A percentile compares a stretch with the other conserved stretches of the same genome.
These are phyloP conservation scores for Apogon talboti DNA, from an alignment of 2,797 vertebrate genomes.

Conservation along the genomic window DNA sequence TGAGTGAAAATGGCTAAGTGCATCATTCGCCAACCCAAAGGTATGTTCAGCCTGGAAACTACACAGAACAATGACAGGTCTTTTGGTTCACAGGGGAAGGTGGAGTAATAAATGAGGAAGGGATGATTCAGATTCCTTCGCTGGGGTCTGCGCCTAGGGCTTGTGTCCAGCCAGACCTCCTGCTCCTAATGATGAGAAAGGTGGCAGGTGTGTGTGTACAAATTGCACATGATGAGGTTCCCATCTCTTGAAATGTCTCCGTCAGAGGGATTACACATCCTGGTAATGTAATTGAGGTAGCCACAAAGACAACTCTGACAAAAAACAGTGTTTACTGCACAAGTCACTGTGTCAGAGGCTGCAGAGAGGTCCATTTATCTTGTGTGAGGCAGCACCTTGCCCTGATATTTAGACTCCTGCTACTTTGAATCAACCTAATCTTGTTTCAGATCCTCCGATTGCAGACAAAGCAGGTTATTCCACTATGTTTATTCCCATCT, in stretches of 20 bases:
- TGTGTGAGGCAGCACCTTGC: slow-evolving; percentile 55
- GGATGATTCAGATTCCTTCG: slow-evolving; percentile 38
- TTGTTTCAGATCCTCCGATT: slow-evolving; percentile 57
- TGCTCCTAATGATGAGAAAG: slow-evolving; percentile 74
- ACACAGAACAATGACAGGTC: slow-evolving; percentile 55
- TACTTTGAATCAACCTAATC: slow-evolving; percentile 73
- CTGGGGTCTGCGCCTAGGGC: slow-evolving; percentile 20
- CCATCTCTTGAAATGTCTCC: slow-evolving; percentile 67
- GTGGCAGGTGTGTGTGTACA: slow-evolving; percentile 68
- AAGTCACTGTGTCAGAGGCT: slow-evolving; percentile 71
- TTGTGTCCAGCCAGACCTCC: slow-evolving; percentile 47
- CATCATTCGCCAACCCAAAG: slow-evolving; percentile 37
- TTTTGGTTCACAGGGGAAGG: slow-evolving; percentile 19
- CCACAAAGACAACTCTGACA: slow-evolving; percentile 73
- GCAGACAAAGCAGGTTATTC: slow-evolving; percentile 57
- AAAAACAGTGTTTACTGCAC: slow-evolving; percentile 73
- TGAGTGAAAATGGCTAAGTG: slow-evolving; percentile 23
- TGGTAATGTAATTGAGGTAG: slow-evolving; percentile 76
- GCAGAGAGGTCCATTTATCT: slow-evolving; percentile 69
- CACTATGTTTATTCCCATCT: slow-evolving; percentile 50
- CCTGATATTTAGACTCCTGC: slow-evolving; percentile 62
- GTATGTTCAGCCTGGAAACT: slow-evolving; percentile 28
- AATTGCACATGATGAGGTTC: slow-evolving; percentile 79
- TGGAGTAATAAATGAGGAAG: slow-evolving; percentile 41
- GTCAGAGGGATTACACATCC: slow-evolving; percentile 70